Percentiles rank a stretch among this genome's conserved stretches.
Evolutionary conservation across 1,140 invertebrate species (phyloP).

Genomic region (Heliconius melpomene): DNA sequence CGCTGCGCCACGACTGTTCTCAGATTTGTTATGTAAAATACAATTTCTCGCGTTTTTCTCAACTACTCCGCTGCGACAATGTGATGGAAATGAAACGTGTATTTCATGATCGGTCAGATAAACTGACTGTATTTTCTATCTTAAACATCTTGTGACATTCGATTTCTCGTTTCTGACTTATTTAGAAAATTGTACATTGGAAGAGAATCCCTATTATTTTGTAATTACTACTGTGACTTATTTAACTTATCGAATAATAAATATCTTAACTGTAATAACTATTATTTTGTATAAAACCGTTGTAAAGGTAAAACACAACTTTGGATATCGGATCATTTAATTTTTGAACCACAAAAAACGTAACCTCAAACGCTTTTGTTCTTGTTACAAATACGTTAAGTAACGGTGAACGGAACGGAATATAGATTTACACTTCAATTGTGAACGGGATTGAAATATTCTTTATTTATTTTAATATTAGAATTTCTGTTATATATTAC

Average conservation of each 20-base stretch:
- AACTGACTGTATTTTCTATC: neutral
- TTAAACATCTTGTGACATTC: neutral
- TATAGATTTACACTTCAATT: neutral
- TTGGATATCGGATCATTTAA: neutral
- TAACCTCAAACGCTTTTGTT: neutral
- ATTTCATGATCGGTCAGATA: neutral
- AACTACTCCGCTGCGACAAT: neutral
- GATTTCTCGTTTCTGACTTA: neutral
- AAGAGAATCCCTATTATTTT: too few species aligned
- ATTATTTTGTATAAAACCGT: neutral
- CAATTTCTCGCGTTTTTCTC: neutral
- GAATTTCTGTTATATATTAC: neutral
- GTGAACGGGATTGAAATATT: neutral
- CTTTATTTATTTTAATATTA: neutral
- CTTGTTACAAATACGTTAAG: neutral
- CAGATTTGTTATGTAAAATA: neutral
- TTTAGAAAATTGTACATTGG: neutral
- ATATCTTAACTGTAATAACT: too few species aligned
- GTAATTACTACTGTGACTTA: too few species aligned
- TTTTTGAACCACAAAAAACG: neutral
- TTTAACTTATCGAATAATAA: too few species aligned
- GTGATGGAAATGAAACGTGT: neutral
- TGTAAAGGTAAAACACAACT: neutral
- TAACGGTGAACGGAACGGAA: slow-evolving; percentile 4
- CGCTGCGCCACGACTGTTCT: too few species aligned